These are phyloP conservation scores for Microctenopoma steveboyesi DNA, from an alignment of 2,797 vertebrate genomes.

Conservation along the genomic window DNA sequence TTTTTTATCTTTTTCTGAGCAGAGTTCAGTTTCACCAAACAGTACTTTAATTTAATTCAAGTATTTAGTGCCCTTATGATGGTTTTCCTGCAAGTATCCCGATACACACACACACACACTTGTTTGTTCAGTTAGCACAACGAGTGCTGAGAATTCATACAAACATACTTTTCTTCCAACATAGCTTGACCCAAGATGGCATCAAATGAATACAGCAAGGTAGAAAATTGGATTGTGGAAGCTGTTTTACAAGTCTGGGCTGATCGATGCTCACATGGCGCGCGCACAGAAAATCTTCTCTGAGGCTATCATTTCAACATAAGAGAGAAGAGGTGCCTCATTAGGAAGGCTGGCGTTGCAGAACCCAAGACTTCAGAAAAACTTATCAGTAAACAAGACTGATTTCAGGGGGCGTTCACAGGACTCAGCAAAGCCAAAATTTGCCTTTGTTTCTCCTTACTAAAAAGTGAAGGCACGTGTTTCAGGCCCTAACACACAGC, in stretches of 20 bases:
- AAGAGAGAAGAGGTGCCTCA: constrained; percentile 56
- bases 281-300: constrained; percentile 69
- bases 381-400: constrained; percentile 48
- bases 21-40: too few relatives aligned
- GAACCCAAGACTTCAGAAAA: constrained; percentile 45
- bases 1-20: too few relatives aligned
- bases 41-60: too few relatives aligned
- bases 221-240: constrained; percentile 64
- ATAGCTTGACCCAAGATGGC: constrained; percentile 50
- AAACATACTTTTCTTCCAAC: constrained; percentile 27
- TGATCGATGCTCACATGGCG: constrained; percentile 62
- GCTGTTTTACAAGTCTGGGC: constrained; percentile 73
- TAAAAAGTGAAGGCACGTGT: constrained; percentile 27
- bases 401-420: constrained; percentile 17
- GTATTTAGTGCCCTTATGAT: too few relatives aligned
- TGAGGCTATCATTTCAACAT: constrained; percentile 71
- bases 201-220: constrained; percentile 57
- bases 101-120: not conserved
- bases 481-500: constrained; percentile 37
- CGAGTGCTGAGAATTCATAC: constrained; percentile 14
- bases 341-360: constrained; percentile 50
- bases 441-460: constrained; percentile 35
- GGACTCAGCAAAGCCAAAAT: constrained; percentile 28
- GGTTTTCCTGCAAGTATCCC: too few relatives aligned
- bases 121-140: not conserved